Percentiles rank a stretch among this genome's conserved stretches.
Conservation (phyloP, 2,888 invertebrate genomes). For the Lasioglossum pauxillum region DNA sequence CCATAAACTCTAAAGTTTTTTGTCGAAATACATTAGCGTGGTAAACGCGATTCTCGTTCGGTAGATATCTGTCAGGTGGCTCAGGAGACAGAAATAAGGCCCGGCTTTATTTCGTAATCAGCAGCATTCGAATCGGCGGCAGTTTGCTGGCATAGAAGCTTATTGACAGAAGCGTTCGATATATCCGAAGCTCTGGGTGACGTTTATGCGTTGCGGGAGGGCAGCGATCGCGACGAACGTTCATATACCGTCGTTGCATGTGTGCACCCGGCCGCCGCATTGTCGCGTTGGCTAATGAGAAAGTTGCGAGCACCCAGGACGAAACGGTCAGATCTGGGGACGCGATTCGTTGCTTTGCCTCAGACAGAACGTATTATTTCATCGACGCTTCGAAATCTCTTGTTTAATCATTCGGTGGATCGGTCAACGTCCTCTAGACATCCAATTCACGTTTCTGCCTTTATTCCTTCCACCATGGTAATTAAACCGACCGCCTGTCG, state of each 20-base stretch:
- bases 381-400: slow-evolving; percentile 22
- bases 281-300: slow-evolving; percentile 82
- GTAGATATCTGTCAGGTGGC: not conserved
- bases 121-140: slow-evolving; percentile 81
- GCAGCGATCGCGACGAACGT: slow-evolving; percentile 20
- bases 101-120: slow-evolving; percentile 26
- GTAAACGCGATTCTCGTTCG: not conserved
- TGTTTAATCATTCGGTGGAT: slow-evolving; percentile 16
- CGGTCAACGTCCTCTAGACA: not conserved
- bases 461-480: not conserved
- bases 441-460: not conserved
- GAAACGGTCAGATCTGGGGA: slow-evolving; percentile 56
- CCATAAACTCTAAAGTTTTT: not conserved
- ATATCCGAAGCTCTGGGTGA: slow-evolving; percentile 79
- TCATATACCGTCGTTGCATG: slow-evolving; percentile 25
- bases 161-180: slow-evolving; percentile 83
- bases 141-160: slow-evolving; percentile 73
- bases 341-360: slow-evolving; percentile 41
- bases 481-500: not conserved
- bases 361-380: slow-evolving; percentile 10
- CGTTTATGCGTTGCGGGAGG: slow-evolving; percentile 77
- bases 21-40: not conserved
- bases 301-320: slow-evolving; percentile 75
- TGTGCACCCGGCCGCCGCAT: slow-evolving; percentile 71
- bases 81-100: not conserved